Evolutionary conservation across 2,797 vertebrate species (phyloP).

Genomic region (Alcedo quadribrachys): DNA sequence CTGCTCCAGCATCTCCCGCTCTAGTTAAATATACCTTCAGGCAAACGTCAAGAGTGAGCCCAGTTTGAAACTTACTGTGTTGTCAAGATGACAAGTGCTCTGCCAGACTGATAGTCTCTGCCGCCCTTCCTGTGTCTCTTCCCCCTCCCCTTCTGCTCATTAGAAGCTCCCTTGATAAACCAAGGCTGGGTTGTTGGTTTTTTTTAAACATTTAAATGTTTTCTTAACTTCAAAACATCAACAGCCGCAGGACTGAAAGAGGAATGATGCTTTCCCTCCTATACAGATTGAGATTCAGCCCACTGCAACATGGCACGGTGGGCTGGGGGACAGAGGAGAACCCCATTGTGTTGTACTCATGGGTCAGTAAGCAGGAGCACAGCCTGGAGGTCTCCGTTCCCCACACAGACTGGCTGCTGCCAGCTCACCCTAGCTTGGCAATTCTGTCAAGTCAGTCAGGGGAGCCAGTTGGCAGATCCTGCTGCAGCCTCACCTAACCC

Average conservation of each 20-base stretch:
- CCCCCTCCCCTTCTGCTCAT: conserved; percentile 9
- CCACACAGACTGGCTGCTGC: not conserved
- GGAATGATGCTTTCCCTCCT: not conserved
- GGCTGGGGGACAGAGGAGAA: not conserved
- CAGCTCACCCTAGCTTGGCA: not conserved
- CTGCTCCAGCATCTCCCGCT: not conserved
- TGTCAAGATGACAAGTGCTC: conserved; percentile 25
- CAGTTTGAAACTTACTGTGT: not conserved
- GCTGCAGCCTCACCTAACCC: not conserved
- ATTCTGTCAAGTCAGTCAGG: fast-evolving
- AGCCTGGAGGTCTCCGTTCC: not conserved
- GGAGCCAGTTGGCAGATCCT: not conserved
- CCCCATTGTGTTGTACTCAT: fast-evolving
- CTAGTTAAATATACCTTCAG: conserved; percentile 25
- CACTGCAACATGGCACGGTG: fast-evolving
- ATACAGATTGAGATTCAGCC: not conserved
- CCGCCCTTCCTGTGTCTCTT: conserved; percentile 16
- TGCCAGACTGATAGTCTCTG: conserved; percentile 23
- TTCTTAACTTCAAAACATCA: conserved; percentile 36
- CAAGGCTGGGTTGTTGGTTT: not conserved
- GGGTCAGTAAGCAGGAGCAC: not conserved
- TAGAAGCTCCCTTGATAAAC: conserved; percentile 43
- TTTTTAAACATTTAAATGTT: conserved; percentile 41
- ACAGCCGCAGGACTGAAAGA: not conserved
- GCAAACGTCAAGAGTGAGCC: conserved; percentile 32